Evolutionary conservation across 2,113 vertebrate species (phyloP), one percentile per base, ranked within the genome.

Genomic region (Lophius piscatorius): DNA sequence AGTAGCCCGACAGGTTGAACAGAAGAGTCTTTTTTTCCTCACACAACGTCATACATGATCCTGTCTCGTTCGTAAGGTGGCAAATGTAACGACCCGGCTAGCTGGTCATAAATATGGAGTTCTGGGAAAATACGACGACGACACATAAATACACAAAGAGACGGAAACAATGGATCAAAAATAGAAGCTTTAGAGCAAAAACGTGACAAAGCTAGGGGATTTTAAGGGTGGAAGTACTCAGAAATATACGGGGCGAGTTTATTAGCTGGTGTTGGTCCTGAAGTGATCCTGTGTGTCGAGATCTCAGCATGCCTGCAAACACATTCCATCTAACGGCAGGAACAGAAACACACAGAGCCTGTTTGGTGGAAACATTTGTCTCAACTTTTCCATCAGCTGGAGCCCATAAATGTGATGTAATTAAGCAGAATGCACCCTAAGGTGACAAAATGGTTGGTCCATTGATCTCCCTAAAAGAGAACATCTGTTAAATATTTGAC

Each of bases 241-340:
- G 44, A 6, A 26, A 11, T 54, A 10, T 35, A 65, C 60, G 14
- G 47, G 61, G 55, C 62, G 73, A 84, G 81, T 86, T 85, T 84
- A 82, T 75, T 35, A 78, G 80, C 86, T 87, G 83, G 80, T 83
- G 84, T 83, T 81, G 81, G 78, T 78, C 76, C 58, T 22, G 16
- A 51, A 64, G 38, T 54, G 36, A 10, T 67, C 38, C 3, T 57
- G 33, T 7, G 22, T 14, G 44, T 20, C 21, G 31, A 48, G 28
- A 55, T 31, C 22, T 57, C 35, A 45, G 34, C 13, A 11, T 62
- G 54, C 17, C 28, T 38, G 48, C 11, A 31, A 40, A 61, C 28
- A 2, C n/a, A 39, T 16, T 40, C 46, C 41, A 36, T 24, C 28
- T 28, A 45, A 40, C 36, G n/a, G 28, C 39, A 55, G 13, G 18